Evolutionary conservation across 1,140 invertebrate genomes (phyloP).

Genomic region (Coboldia fuscipes): DNA sequence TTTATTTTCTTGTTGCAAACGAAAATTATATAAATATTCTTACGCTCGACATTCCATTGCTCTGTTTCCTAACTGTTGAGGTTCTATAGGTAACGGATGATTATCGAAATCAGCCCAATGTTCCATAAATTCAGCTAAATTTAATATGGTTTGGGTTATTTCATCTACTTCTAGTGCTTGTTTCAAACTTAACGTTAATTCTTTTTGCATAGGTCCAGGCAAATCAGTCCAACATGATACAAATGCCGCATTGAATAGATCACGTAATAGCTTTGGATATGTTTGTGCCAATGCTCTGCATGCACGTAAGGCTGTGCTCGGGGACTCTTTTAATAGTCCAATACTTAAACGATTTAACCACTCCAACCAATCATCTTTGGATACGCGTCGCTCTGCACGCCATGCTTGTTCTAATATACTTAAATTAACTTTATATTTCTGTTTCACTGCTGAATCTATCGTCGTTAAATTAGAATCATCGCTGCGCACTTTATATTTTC

Average conservation of each 20-base stretch:
- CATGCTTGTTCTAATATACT: conserved; percentile 71
- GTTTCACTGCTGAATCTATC: conserved; percentile 46
- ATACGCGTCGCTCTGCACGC: conserved; percentile 73
- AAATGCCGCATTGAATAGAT: conserved; percentile 97
- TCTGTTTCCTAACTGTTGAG: conserved; percentile 55
- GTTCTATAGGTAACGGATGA: conserved; percentile 77
- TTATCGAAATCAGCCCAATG: conserved; percentile 98
- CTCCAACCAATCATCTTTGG: conserved; percentile 97
- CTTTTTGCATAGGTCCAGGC: conserved; percentile 54
- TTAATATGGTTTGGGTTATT: conserved; percentile 92
- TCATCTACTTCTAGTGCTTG: conserved; percentile 84
- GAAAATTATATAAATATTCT: not conserved
- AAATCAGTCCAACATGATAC: conserved; percentile 98
- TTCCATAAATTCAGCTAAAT: conserved; percentile 98
- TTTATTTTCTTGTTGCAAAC: conserved; percentile 4
- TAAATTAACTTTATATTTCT: conserved; percentile 61
- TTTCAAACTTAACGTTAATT: conserved; percentile 70
- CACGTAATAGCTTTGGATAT: conserved; percentile 79
- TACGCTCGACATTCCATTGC: conserved; percentile 64
- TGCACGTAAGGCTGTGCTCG: conserved; percentile 76
- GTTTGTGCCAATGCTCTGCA: conserved; percentile 84
- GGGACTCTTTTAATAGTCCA: conserved; percentile 85
- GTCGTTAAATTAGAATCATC: conserved; percentile 29
- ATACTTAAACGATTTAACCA: conserved; percentile 84
- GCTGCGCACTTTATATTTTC: conserved; percentile 26